phyloP scores from a whole-genome alignment of 2,797 vertebrate species.

The Pseudochirops cupreus region DNA sequence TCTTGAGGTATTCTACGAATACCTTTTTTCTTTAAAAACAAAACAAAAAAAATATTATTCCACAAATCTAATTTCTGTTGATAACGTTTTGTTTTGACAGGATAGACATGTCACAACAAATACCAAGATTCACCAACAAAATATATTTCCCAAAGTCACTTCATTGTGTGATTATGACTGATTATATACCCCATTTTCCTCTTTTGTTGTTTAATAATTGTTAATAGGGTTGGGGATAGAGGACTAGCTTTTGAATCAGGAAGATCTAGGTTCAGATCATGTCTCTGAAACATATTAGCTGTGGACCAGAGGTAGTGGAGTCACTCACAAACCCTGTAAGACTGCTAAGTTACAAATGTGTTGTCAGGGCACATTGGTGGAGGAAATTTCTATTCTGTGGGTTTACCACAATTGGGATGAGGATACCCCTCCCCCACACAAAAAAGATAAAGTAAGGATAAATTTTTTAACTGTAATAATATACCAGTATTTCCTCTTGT shows the following conservation, averaged over 20 bases:
- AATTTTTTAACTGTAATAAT: not conserved
- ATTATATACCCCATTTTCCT: not conserved
- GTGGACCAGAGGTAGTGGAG: not conserved
- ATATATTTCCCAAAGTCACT: not conserved
- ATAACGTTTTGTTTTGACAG: not conserved
- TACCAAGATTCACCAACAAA: not conserved
- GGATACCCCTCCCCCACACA: not conserved
- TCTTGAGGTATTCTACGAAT: not conserved
- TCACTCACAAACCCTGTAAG: not conserved
- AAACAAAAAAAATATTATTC: not conserved
- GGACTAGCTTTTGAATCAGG: not conserved
- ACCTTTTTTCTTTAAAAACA: not conserved
- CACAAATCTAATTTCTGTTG: not conserved
- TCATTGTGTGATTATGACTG: not conserved
- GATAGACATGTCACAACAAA: not conserved
- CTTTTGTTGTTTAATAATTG: too few species aligned
- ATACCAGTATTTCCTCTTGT: not conserved
- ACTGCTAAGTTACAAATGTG: not conserved
- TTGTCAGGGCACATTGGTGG: not conserved
- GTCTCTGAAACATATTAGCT: not conserved
- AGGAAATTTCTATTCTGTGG: not conserved
- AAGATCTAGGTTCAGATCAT: not conserved
- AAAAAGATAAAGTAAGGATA: not conserved
- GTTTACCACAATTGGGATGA: not conserved
- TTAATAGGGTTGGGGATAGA: not conserved